Evolutionary conservation across 2,888 invertebrate genomes (phyloP).

Genomic region (Pegoplata infirma): DNA sequence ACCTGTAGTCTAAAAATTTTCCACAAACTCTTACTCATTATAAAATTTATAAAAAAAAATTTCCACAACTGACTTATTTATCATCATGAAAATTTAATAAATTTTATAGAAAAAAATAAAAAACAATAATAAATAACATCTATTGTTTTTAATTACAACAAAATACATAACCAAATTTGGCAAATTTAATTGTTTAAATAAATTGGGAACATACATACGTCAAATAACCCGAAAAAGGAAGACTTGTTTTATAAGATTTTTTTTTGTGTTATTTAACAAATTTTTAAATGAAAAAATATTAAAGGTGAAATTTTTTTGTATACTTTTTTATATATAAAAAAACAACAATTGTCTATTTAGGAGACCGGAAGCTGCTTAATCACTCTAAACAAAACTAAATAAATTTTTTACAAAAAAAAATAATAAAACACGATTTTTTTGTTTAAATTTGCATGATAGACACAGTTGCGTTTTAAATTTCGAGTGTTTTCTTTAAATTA

Average conservation of each 20-base stretch:
- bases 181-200: slow-evolving; percentile 58
- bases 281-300: not conserved
- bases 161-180: slow-evolving; percentile 52
- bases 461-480: not conserved
- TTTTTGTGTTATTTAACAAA: not conserved
- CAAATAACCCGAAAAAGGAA: slow-evolving; percentile 48
- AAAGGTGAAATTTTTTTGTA: slow-evolving; percentile 43
- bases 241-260: slow-evolving; percentile 18
- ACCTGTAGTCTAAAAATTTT: not conserved
- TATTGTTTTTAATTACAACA: slow-evolving; percentile 48
- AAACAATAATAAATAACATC: slow-evolving; percentile 33
- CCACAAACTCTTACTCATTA: not conserved
- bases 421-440: not conserved
- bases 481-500: not conserved
- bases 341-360: slow-evolving; percentile 29
- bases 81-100: not conserved
- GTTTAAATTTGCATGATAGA: not conserved
- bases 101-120: slow-evolving; percentile 23
- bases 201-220: slow-evolving; percentile 55
- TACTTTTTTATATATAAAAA: no score
- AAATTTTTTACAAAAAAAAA: no score
- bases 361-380: slow-evolving; percentile 52
- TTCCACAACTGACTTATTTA: not conserved
- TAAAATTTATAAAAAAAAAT: not conserved
- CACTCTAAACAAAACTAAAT: slow-evolving; percentile 7